Conservation (phyloP, 2,888 invertebrate species). For the Ernsta delagoae region DNA sequence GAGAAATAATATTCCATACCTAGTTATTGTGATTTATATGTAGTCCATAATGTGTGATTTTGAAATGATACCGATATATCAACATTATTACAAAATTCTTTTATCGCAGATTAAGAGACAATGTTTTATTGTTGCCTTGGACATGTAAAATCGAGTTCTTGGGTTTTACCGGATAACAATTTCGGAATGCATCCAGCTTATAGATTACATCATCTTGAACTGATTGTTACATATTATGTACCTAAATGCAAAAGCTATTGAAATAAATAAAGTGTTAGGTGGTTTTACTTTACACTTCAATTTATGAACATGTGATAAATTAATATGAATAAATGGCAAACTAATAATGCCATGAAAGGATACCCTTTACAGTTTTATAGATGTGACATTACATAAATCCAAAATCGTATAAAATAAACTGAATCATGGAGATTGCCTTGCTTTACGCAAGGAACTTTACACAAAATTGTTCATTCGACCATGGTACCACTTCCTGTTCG, state of each 20-base stretch:
- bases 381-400: conserved; percentile 25
- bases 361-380: conserved; percentile 4
- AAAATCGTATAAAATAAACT: neutral
- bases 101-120: conserved; percentile 29
- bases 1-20: conserved; percentile 11
- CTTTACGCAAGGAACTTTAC: conserved; percentile 1
- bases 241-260: neutral
- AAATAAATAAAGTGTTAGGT: neutral
- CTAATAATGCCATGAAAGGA: neutral
- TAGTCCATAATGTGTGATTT: conserved; percentile 2
- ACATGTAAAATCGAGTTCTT: conserved; percentile 22
- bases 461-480: conserved; percentile 11
- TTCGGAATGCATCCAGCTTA: conserved; percentile 23
- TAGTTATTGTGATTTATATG: neutral
- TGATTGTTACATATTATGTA: neutral
- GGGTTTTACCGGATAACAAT: conserved; percentile 26
- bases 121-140: conserved; percentile 29
- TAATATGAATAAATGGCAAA: neutral
- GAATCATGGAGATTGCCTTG: conserved; percentile 15
- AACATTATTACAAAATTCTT: conserved; percentile 20
- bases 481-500: conserved; percentile 2
- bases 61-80: conserved; percentile 19
- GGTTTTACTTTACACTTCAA: neutral
- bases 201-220: conserved; percentile 11
- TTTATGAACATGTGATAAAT: neutral